Evolutionary conservation across 2,888 invertebrate genomes (phyloP).

Genomic region (Crepidodera aurea): DNA sequence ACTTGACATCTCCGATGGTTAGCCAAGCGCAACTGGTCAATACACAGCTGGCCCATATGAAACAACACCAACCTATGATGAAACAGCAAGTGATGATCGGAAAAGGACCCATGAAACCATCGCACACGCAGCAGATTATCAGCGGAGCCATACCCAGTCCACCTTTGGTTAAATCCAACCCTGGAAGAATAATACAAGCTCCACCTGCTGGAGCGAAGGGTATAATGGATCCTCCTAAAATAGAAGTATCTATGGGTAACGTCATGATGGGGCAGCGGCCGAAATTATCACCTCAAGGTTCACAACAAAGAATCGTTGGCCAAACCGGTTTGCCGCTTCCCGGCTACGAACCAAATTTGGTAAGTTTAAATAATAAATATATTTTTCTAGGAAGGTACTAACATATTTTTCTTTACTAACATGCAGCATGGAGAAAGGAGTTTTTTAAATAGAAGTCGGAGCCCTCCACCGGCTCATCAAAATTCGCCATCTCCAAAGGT

Average conservation of each 20-base stretch:
- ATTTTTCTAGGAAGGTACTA: constrained; percentile 4
- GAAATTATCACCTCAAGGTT: constrained; percentile 62
- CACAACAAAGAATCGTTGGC: constrained; percentile 65
- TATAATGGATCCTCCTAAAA: constrained; percentile 65
- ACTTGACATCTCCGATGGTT: constrained; percentile 38
- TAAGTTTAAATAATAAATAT: constrained; percentile 62
- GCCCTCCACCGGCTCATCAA: constrained; percentile 87
- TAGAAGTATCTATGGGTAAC: constrained; percentile 65
- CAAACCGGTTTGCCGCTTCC: constrained; percentile 68
- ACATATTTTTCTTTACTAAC: constrained; percentile 54
- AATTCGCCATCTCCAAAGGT: constrained; percentile 67
- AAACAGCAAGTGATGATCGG: constrained; percentile 57
- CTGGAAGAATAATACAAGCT: constrained; percentile 64
- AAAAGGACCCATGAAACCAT: constrained; percentile 48
- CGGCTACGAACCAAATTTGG: constrained; percentile 74
- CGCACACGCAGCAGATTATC: constrained; percentile 62
- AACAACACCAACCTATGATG: constrained; percentile 50
- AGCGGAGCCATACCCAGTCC: constrained; percentile 66
- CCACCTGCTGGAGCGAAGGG: constrained; percentile 60
- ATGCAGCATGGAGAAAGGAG: constrained; percentile 66
- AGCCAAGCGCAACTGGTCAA: constrained; percentile 48
- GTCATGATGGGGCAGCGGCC: constrained; percentile 65
- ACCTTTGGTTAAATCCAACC: constrained; percentile 42
- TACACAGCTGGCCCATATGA: constrained; percentile 62
- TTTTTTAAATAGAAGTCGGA: constrained; percentile 65